phyloP scores from a whole-genome alignment of 2,113 vertebrate species.

The Collichthys lucidus region DNA sequence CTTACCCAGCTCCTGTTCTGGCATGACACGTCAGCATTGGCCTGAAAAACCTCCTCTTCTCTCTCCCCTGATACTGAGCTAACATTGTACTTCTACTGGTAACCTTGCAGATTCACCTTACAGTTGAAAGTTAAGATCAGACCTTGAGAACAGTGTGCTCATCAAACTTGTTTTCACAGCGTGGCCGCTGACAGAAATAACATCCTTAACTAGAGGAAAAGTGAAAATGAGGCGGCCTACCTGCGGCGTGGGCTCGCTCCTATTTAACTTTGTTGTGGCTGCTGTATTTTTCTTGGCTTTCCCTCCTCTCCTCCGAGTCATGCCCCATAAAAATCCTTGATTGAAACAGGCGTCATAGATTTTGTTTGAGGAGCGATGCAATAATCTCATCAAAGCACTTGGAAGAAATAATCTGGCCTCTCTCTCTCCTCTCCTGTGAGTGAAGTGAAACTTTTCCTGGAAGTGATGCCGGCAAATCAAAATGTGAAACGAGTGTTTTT shows the following conservation, averaged over 20 bases:
- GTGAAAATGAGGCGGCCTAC: background rate
- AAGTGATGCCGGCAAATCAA: conserved; percentile 56
- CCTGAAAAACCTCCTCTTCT: too few relatives aligned
- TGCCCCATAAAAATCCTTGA: conserved; percentile 53
- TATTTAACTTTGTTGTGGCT: conserved; percentile 22
- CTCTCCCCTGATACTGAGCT: too few relatives aligned
- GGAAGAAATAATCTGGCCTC: conserved; percentile 44
- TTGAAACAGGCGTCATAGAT: conserved; percentile 51
- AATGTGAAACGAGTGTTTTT: conserved; percentile 39
- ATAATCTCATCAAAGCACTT: conserved; percentile 65
- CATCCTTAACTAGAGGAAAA: background rate
- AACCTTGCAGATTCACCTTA: too few relatives aligned
- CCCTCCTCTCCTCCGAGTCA: conserved; percentile 37
- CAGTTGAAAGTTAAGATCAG: background rate
- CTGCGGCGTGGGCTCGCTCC: background rate
- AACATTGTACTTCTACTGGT: too few relatives aligned
- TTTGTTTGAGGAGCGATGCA: conserved; percentile 28
- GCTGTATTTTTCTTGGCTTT: conserved; percentile 30
- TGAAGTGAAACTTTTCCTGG: conserved; percentile 45
- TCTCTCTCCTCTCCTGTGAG: conserved; percentile 11
- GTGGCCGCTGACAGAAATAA: background rate
- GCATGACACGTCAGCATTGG: too few relatives aligned
- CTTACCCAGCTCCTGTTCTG: too few relatives aligned
- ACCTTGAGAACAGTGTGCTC: background rate
- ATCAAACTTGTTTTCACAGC: background rate